A percentile compares a stretch with the other conserved stretches of the same genome.
Conservation (phyloP, 2,888 invertebrate species). For the Plebejus argus region DNA sequence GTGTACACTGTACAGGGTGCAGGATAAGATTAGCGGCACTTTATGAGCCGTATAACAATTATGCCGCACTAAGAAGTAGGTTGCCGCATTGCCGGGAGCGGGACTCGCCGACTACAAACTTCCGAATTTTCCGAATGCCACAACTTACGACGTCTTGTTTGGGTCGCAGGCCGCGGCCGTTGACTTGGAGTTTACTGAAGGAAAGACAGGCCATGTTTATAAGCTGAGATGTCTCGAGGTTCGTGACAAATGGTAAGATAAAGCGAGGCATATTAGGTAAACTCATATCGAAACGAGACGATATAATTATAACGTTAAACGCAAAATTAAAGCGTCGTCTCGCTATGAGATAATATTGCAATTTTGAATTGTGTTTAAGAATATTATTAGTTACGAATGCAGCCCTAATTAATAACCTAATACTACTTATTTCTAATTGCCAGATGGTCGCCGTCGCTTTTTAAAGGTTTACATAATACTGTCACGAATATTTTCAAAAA, state of each 20-base stretch:
- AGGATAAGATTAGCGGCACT: not conserved
- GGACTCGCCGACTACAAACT: not conserved
- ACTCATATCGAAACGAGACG: not conserved
- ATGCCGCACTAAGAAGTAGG: slow-evolving; percentile 11
- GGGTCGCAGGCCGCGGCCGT: not conserved
- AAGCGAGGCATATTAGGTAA: not conserved
- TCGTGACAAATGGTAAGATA: not conserved
- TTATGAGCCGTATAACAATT: slow-evolving; percentile 2
- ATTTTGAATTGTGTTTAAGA: too few relatives aligned
- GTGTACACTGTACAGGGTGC: not conserved
- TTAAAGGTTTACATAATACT: not conserved
- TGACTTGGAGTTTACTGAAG: not conserved
- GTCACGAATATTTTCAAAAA: not conserved
- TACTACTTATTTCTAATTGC: too few relatives aligned
- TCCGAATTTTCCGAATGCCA: not conserved
- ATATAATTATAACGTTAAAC: too few relatives aligned
- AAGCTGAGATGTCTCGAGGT: not conserved
- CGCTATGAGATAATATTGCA: too few relatives aligned
- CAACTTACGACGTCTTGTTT: not conserved
- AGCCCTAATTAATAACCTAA: too few relatives aligned
- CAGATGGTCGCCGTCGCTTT: too few relatives aligned
- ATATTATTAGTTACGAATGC: too few relatives aligned
- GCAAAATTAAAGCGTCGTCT: too few relatives aligned
- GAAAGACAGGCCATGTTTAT: not conserved
- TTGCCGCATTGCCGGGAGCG: not conserved